Percentiles rank a stretch among this genome's conserved stretches.
phyloP scores from a whole-genome alignment of 2,113 vertebrate species.

The Thamnaconus septentrionalis region DNA sequence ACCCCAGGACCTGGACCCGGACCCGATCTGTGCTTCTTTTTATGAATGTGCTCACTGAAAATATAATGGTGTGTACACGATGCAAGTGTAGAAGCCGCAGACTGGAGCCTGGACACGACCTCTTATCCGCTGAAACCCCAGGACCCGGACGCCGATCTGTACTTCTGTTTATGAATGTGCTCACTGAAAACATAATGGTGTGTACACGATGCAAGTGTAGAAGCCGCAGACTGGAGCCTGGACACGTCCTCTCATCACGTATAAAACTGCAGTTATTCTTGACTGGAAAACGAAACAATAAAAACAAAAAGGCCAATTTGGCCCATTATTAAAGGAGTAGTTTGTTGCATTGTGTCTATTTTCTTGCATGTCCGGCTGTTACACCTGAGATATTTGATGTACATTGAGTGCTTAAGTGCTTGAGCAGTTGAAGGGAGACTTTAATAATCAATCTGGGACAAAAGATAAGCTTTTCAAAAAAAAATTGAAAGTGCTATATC shows the following conservation, averaged over 20 bases:
- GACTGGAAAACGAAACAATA: too few relatives aligned
- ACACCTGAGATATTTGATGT: background rate
- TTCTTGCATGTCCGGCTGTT: background rate
- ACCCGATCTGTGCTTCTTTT: constrained; percentile 43
- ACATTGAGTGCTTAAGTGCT: background rate
- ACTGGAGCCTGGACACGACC: constrained; percentile 14
- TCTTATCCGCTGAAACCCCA: constrained; percentile 13
- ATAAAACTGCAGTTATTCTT: too few relatives aligned
- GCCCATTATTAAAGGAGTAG: too few relatives aligned
- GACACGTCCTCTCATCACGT: constrained; percentile 21
- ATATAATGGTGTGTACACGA: constrained; percentile 32
- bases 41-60: constrained; percentile 64
- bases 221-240: constrained; percentile 26
- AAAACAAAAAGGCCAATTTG: too few relatives aligned
- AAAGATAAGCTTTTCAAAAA: too few relatives aligned
- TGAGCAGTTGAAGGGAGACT: background rate
- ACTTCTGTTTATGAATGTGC: constrained; percentile 61
- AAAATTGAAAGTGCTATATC: too few relatives aligned
- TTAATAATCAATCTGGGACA: too few relatives aligned
- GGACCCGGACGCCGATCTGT: constrained; percentile 26
- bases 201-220: constrained; percentile 47
- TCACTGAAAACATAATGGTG: constrained; percentile 47
- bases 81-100: background rate
- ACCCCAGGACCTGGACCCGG: constrained; percentile 20
- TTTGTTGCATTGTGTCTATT: background rate